phyloP scores from a whole-genome alignment of 2,888 invertebrate genomes.

The Platycheirus rosarum region DNA sequence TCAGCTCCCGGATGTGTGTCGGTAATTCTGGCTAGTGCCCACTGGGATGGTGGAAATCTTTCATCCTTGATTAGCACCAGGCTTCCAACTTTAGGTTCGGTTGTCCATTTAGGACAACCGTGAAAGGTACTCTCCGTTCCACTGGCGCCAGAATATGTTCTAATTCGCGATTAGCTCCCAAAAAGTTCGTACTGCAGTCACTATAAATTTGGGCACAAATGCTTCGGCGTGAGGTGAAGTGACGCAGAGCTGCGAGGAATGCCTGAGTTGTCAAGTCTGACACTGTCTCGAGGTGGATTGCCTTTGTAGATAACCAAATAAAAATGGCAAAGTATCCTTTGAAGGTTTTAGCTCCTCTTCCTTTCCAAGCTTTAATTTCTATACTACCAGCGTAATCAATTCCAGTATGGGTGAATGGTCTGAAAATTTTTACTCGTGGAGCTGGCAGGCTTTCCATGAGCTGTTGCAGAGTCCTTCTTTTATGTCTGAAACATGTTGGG shows the following conservation, averaged over 20 bases:
- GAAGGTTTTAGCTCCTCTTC: constrained; percentile 11
- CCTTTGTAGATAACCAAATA: constrained; percentile 22
- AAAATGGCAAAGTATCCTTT: constrained; percentile 33
- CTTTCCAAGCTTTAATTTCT: constrained; percentile 22
- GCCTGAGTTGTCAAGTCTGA: not conserved
- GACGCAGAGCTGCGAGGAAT: constrained; percentile 27
- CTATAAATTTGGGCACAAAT: constrained; percentile 16
- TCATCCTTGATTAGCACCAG: too few species aligned
- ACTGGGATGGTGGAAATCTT: too few species aligned
- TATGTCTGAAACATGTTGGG: not conserved
- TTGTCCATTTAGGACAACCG: too few species aligned
- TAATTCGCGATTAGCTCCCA: constrained; percentile 17
- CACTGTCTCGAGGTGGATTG: constrained; percentile 10
- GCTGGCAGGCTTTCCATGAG: constrained; percentile 21
- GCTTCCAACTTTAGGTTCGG: too few species aligned
- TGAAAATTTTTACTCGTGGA: not conserved
- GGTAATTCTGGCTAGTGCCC: too few species aligned
- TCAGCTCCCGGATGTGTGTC: too few species aligned
- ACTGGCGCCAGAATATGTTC: too few species aligned
- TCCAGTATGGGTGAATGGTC: constrained; percentile 6
- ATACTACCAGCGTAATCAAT: constrained; percentile 16
- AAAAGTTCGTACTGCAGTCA: constrained; percentile 18
- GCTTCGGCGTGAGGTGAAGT: constrained; percentile 11
- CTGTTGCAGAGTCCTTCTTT: not conserved
- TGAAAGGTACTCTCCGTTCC: too few species aligned